A percentile compares a stretch with the other conserved stretches of the same genome.
phyloP scores from a whole-genome alignment of 2,797 vertebrate species.

The Microctenopoma stevenorrisi region DNA sequence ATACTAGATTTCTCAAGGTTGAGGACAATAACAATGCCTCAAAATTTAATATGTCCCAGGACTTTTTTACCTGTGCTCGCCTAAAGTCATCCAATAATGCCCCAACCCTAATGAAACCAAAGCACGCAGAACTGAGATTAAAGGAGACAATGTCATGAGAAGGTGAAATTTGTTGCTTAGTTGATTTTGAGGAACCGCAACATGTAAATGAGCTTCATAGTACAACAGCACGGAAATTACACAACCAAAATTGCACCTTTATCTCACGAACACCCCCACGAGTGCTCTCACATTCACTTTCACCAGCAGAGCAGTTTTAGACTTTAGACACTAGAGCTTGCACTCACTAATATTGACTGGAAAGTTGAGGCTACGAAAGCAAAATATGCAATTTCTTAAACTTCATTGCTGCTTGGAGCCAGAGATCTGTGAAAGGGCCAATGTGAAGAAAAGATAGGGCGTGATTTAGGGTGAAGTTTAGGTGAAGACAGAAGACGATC shows the following conservation, averaged over 20 bases:
- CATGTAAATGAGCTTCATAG: slow-evolving; percentile 15
- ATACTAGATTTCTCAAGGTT: background rate
- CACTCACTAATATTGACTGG: slow-evolving; percentile 18
- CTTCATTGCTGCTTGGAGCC: slow-evolving; percentile 20
- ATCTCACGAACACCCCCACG: slow-evolving; percentile 10
- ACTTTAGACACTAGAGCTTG: background rate
- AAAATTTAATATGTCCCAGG: background rate
- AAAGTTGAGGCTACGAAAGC: slow-evolving; percentile 23
- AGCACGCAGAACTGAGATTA: slow-evolving; percentile 1
- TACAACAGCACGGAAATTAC: background rate
- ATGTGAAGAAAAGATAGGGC: slow-evolving; percentile 41
- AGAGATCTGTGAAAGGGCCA: slow-evolving; percentile 40
- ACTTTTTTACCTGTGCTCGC: background rate
- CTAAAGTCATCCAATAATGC: background rate
- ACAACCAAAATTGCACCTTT: background rate
- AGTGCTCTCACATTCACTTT: slow-evolving; percentile 37
- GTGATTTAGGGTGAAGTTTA: slow-evolving; percentile 51
- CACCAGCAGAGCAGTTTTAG: slow-evolving; percentile 8
- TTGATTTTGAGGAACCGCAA: slow-evolving; percentile 29
- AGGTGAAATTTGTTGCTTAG: slow-evolving; percentile 26
- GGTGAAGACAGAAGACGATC: slow-evolving; percentile 55
- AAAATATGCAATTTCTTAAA: slow-evolving; percentile 28
- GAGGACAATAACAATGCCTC: background rate
- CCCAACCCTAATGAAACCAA: slow-evolving; percentile 3
- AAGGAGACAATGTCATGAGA: slow-evolving; percentile 5